Base-by-base conservation (phyloP, 2,888 invertebrate genomes). In the Drosophila prostipennis region DNA sequence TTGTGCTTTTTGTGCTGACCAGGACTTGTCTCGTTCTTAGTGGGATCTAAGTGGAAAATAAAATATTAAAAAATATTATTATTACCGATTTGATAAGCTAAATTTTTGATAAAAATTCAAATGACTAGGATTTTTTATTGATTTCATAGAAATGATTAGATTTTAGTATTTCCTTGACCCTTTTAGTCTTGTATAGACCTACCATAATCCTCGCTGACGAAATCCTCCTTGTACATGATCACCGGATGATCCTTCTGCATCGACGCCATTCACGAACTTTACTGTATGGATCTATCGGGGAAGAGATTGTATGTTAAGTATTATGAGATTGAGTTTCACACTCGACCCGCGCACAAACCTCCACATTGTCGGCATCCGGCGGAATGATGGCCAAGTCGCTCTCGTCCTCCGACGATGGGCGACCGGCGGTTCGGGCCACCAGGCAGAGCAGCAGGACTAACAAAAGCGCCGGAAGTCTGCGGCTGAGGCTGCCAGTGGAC, bases 141-240 rank as follows among this genome's bases (percentile, higher is more conserved):
- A 23, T 3, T 23, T 23, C 23, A 23, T 4, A 23, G 2, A 23
- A 2, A 23, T 23, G 2, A 3, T 23, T 23, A 23, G 23, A 23
- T 4, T 23, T 23, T 4, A 23, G 26, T 26, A 2, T 26, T 26
- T 19, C 19, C 19, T 26, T 19, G 19, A 19, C 26, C 6, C 26
- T 6, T 26, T 1, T 6, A 26, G 26, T 5, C 11, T 11, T 34
- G 10, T 5, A 11, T 34, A 13, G n/a, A n/a, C 42, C 77, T 61
- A 90, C 91, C 90, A 75, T 88, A 91, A 77, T 91, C 90, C 68
- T 90, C 91, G 58, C 58, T 89, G 53, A 91, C 91, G 72, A 90
- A 89, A 70, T 91, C 91, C 74, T 91, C 91, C 55, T 91, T 91
- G 72, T 91, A 91, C 82, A 89, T 90, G 42, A 91, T 80, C 68